phyloP scores from a whole-genome alignment of 2,113 vertebrate genomes.

The Sakesphorus luctuosus region DNA sequence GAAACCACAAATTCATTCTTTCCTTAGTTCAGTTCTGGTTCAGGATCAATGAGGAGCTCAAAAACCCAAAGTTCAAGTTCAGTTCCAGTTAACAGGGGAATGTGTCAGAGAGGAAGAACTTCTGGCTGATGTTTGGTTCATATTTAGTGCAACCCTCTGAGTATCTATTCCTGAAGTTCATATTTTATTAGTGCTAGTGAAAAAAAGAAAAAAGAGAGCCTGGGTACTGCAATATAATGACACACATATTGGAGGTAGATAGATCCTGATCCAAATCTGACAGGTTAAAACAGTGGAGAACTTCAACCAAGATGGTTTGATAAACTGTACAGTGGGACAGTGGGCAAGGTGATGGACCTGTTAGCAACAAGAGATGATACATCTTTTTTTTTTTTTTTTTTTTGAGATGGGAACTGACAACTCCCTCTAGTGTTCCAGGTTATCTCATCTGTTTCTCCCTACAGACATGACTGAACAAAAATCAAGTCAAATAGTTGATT shows the following conservation, averaged over 20 bases:
- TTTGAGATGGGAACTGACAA: constrained; percentile 29
- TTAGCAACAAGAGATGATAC: not conserved
- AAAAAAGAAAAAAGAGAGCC: not conserved
- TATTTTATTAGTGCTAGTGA: not conserved
- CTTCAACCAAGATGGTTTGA: not conserved
- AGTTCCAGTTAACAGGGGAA: not conserved
- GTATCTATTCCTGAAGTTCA: not conserved
- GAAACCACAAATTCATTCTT: not conserved
- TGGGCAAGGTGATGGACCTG: not conserved
- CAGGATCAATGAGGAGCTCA: not conserved
- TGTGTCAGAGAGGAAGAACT: not conserved
- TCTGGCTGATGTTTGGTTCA: not conserved
- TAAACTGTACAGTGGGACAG: not conserved
- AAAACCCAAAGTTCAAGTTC: not conserved
- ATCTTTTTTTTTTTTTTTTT: not conserved
- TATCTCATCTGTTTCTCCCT: constrained; percentile 19
- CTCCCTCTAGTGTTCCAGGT: not conserved
- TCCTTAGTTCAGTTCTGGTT: not conserved
- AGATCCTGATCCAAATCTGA: not conserved
- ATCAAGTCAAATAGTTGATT: not conserved
- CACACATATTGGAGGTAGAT: not conserved
- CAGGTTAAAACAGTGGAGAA: not conserved
- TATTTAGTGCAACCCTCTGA: not conserved
- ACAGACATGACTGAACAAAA: not conserved
- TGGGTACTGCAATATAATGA: not conserved